Conservation (phyloP, 2,113 vertebrate species). For the Rhombomys opimus region DNA sequence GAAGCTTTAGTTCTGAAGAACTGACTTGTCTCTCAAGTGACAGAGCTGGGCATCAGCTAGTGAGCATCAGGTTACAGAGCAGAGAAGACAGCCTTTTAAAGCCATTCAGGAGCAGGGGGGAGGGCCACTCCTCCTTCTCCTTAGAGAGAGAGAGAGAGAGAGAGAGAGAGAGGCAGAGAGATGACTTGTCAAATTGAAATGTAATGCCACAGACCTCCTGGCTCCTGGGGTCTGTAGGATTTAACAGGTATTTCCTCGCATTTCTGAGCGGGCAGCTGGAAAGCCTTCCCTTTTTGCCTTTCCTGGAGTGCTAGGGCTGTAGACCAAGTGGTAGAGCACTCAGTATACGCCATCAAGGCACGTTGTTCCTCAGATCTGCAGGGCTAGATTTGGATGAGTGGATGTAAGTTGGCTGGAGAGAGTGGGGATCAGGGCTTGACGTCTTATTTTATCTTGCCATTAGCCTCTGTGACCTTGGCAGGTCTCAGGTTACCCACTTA, state of each 20-base stretch:
- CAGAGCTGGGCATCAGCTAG: background rate
- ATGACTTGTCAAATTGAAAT: background rate
- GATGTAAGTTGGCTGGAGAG: background rate
- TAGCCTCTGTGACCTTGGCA: background rate
- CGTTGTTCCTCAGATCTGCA: background rate
- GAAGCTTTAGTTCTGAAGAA: background rate
- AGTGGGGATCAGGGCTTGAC: background rate
- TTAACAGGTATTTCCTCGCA: background rate
- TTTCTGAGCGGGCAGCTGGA: background rate
- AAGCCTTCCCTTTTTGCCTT: background rate
- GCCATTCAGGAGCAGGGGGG: background rate
- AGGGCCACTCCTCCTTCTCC: background rate
- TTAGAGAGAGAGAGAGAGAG: background rate
- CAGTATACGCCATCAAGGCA: background rate
- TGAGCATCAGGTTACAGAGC: background rate
- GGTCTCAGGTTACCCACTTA: background rate
- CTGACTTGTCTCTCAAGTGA: constrained; percentile 26
- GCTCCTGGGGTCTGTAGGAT: background rate
- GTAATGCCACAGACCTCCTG: background rate
- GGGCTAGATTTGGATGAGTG: background rate
- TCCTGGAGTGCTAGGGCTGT: background rate
- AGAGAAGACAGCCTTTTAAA: constrained; percentile 41
- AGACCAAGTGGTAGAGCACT: too few relatives aligned
- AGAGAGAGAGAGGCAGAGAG: accelerated
- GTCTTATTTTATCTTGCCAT: constrained; percentile 35